Base-by-base conservation (phyloP, 2,888 invertebrate species). In the Sarcophaga subvicina region DNA sequence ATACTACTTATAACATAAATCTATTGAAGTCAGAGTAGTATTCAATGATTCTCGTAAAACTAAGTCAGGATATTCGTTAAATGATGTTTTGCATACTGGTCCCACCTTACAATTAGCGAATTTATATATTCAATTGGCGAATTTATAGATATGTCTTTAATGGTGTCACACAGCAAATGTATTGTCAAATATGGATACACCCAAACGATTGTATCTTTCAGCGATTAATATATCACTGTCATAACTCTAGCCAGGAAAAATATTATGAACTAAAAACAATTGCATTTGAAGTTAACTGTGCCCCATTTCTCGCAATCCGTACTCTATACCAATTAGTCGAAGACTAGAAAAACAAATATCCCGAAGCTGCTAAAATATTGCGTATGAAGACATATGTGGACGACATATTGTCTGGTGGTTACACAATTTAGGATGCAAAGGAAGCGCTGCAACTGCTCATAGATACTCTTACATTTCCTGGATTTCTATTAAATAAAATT, bases 81-180 rank as follows among this genome's bases (percentile, higher is more conserved):
- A 88, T 59, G 86, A 83, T 49, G 49, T 70, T 2, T 59, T 88
- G 22, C 63, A 25, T 25, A 25, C 25, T 25, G 25, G 83, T 11
- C 84, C 88, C 1, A 73, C 70, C 10, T 83, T 89, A 37, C 86
- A 89, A 72, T n/a, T 47, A 1, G 86, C 80, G 37, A 10, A 54
- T 54, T 8, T 10, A 88, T 0, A 37, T 86, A 1, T 25, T 87
- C 2, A 67, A 66, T 17, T 88, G 73, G 71, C 63, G 86, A 2
- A 22, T 86, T 0, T 86, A 77, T 25, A 22, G 49, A 14, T 88
- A 75, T 22, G 86, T 85, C 0, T 82, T 88, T 62, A 87, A 86
- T 59, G 83, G 83, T 11, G 88, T 89, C 47, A 83, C 88, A 10
- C 63, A 84, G 20, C 88, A 89, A 27, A 87, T 88, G 81, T 88